phyloP scores from a whole-genome alignment of 2,797 vertebrate genomes.

The Sebastes kiyomatsui region DNA sequence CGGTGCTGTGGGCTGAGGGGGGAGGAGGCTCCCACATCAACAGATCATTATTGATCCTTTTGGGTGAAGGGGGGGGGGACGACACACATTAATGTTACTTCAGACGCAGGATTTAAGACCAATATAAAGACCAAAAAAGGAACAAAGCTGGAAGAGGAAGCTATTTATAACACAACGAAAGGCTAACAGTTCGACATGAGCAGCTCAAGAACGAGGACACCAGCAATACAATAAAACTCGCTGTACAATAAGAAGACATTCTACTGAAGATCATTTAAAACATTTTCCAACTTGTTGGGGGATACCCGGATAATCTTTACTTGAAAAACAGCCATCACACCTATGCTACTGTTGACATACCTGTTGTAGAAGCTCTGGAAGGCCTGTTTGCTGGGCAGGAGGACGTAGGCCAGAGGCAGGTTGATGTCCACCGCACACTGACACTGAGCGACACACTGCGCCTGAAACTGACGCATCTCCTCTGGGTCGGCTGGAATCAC shows the following conservation, averaged over 20 bases:
- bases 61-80: not conserved
- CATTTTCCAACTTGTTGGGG: not conserved
- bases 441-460: constrained; percentile 86
- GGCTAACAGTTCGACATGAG: not conserved
- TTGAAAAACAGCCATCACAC: not conserved
- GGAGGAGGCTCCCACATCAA: constrained; percentile 91
- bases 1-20: constrained; percentile 52
- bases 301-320: not conserved
- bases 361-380: constrained; percentile 94
- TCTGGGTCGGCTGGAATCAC: constrained; percentile 93
- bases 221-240: not conserved
- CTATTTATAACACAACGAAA: not conserved
- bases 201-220: not conserved
- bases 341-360: constrained; percentile 58
- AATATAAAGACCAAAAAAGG: constrained; percentile 7
- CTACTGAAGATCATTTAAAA: not conserved
- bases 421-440: constrained; percentile 88
- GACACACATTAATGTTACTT: constrained; percentile 1
- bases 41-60: constrained; percentile 93
- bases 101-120: constrained; percentile 1
- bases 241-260: not conserved
- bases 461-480: constrained; percentile 92
- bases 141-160: not conserved
- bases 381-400: constrained; percentile 91
- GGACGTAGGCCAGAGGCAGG: constrained; percentile 86